Percentiles rank a stretch among this genome's conserved stretches.
Evolutionary conservation across 2,797 vertebrate genomes (phyloP).

Genomic region (Sus cebifrons): DNA sequence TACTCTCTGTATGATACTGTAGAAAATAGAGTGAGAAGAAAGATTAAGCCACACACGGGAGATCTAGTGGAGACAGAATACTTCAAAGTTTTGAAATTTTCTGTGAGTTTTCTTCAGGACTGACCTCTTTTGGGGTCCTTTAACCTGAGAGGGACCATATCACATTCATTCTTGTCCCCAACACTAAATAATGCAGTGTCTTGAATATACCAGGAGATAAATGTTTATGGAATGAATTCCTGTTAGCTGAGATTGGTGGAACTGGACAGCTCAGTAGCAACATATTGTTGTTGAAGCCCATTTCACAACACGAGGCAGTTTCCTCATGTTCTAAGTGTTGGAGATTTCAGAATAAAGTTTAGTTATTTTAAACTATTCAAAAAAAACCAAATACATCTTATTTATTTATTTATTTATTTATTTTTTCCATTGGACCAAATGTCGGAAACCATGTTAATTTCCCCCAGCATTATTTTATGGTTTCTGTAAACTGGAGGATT

Average conservation of each 20-base stretch:
- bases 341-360: conserved; percentile 34
- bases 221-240: conserved; percentile 10
- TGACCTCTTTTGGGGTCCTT: background rate
- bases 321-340: conserved; percentile 40
- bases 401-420: background rate
- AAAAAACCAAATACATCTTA: background rate
- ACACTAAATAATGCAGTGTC: background rate
- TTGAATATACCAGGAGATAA: conserved; percentile 21
- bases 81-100: background rate
- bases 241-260: background rate
- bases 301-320: background rate
- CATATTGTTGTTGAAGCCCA: background rate
- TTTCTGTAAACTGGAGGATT: conserved; percentile 36
- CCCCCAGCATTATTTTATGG: background rate
- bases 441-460: conserved; percentile 45
- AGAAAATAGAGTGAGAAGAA: background rate
- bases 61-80: background rate
- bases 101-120: background rate
- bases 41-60: background rate
- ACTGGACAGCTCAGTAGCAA: background rate
- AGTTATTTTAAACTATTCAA: conserved; percentile 38
- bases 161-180: background rate
- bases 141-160: background rate
- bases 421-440: conserved; percentile 29
- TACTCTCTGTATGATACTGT: background rate